Percentiles rank a stretch among this genome's conserved stretches.
Conservation (phyloP, 2,797 vertebrate species). For the Epinephelus awoara region DNA sequence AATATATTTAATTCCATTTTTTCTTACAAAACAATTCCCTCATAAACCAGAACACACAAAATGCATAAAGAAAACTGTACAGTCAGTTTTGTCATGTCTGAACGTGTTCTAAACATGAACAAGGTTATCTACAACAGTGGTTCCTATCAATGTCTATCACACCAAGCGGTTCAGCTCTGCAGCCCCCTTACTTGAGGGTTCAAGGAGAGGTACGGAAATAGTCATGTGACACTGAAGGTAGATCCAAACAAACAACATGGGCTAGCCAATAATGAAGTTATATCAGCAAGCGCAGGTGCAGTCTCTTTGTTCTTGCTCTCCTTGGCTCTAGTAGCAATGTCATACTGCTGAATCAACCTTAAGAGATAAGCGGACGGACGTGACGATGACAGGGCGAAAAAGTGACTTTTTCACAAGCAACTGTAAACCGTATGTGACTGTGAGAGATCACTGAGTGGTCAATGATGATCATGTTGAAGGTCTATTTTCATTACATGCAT, state of each 20-base stretch:
- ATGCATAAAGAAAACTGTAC: slow-evolving; percentile 88
- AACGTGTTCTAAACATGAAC: slow-evolving; percentile 84
- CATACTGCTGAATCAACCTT: slow-evolving; percentile 59
- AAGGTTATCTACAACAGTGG: slow-evolving; percentile 86
- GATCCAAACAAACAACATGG: slow-evolving; percentile 71
- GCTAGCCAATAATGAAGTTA: slow-evolving; percentile 61
- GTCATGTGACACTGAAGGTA: slow-evolving; percentile 71
- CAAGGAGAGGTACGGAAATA: slow-evolving; percentile 65
- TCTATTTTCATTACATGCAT: slow-evolving; percentile 72
- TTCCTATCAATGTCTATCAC: slow-evolving; percentile 81
- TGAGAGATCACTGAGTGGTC: slow-evolving; percentile 61
- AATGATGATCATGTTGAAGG: slow-evolving; percentile 45
- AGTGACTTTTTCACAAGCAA: slow-evolving; percentile 67
- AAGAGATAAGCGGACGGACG: slow-evolving; percentile 60
- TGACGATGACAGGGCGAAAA: slow-evolving; percentile 57
- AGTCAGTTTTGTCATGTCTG: slow-evolving; percentile 80
- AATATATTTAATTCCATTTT: slow-evolving; percentile 81
- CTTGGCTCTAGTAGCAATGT: slow-evolving; percentile 70
- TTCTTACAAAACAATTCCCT: slow-evolving; percentile 86
- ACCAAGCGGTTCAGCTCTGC: slow-evolving; percentile 74
- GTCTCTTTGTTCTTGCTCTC: slow-evolving; percentile 70
- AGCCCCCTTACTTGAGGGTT: slow-evolving; percentile 59
- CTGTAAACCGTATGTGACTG: slow-evolving; percentile 62
- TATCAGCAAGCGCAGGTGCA: slow-evolving; percentile 61
- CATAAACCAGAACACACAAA: slow-evolving; percentile 87